phyloP scores from a whole-genome alignment of 2,797 vertebrate species.

The Crax fasciolata region DNA sequence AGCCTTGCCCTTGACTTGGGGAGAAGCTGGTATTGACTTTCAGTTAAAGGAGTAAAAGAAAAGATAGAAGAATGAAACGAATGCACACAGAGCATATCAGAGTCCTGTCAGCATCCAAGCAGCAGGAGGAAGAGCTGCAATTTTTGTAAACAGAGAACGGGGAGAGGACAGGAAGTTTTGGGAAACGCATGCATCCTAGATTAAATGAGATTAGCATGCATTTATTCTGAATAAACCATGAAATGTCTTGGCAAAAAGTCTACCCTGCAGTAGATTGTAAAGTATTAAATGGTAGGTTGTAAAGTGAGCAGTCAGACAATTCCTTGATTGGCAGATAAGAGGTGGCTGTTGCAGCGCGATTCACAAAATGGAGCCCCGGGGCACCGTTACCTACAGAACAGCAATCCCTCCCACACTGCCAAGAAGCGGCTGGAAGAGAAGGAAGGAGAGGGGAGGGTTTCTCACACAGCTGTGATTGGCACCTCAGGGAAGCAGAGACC shows the following conservation, averaged over 20 bases:
- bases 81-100: background rate
- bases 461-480: background rate
- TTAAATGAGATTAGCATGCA: conserved; percentile 20
- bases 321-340: conserved; percentile 56
- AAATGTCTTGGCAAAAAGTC: conserved; percentile 40
- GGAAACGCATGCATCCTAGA: background rate
- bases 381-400: conserved; percentile 33
- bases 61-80: background rate
- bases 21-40: background rate
- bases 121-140: background rate
- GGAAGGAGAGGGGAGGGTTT: background rate
- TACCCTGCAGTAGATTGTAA: background rate
- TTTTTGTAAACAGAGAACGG: conserved; percentile 2
- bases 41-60: background rate
- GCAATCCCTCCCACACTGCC: conserved; percentile 37
- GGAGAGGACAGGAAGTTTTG: conserved; percentile 13
- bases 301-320: conserved; percentile 33
- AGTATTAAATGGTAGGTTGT: conserved; percentile 8
- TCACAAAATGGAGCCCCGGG: background rate
- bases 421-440: background rate
- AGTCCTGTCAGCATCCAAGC: background rate
- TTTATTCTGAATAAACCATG: conserved; percentile 34
- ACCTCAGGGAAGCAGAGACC: background rate
- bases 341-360: conserved; percentile 16
- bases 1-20: background rate